These are phyloP conservation scores for Lissocephala sabroskyi DNA, from an alignment of 2,888 invertebrate genomes.

Conservation along the genomic window DNA sequence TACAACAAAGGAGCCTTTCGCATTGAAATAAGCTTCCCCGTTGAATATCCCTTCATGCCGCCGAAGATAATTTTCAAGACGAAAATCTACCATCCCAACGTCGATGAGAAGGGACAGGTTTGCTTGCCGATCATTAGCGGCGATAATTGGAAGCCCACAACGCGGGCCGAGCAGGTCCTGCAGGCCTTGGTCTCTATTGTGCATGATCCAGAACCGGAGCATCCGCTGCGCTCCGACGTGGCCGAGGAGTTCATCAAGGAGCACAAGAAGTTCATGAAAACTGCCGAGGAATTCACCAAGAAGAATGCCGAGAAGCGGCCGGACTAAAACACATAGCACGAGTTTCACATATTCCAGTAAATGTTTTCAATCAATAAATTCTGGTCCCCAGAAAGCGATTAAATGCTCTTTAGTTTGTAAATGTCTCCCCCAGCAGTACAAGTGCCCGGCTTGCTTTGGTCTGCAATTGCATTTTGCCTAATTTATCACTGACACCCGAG, in stretches of 20 bases:
- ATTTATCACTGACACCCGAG: too few species aligned
- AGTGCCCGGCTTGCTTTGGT: too few species aligned
- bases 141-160: slow-evolving; percentile 99
- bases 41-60: slow-evolving; percentile 99
- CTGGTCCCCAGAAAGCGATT: too few species aligned
- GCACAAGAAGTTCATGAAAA: slow-evolving; percentile 96
- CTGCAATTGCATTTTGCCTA: too few species aligned
- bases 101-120: slow-evolving; percentile 99
- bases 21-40: slow-evolving; percentile 97
- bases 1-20: slow-evolving; percentile 99
- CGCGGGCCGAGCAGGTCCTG: slow-evolving; percentile 98
- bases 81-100: slow-evolving; percentile 99
- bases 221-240: slow-evolving; percentile 95
- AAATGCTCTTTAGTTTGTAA: too few species aligned
- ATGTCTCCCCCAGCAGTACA: too few species aligned
- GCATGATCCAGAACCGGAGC: slow-evolving; percentile 98
- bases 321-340: slow-evolving; percentile 72
- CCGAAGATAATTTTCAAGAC: slow-evolving; percentile 99
- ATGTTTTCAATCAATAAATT: too few species aligned
- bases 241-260: slow-evolving; percentile 98
- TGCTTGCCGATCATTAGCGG: slow-evolving; percentile 97
- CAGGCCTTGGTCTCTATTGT: slow-evolving; percentile 97
- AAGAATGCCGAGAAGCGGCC: slow-evolving; percentile 98
- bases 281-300: slow-evolving; percentile 98
- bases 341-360: too few species aligned